Percentiles rank a stretch among this genome's conserved stretches.
Evolutionary conservation across 2,888 invertebrate genomes (phyloP).

Genomic region (Cephonodes hylas): DNA sequence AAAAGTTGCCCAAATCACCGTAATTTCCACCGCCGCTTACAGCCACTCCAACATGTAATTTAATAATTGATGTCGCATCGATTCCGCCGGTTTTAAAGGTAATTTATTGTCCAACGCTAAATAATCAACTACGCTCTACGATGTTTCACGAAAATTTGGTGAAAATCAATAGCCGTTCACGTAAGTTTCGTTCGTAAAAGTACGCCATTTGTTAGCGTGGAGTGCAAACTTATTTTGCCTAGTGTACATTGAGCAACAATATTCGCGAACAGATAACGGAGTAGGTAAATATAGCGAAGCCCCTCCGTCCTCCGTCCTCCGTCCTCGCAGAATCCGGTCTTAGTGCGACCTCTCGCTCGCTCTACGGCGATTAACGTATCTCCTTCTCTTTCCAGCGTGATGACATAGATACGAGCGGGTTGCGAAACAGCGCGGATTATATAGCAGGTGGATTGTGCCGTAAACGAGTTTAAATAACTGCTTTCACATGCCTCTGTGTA

Average conservation of each 20-base stretch:
- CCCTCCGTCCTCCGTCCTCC: constrained; percentile 74
- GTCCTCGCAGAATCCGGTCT: constrained; percentile 73
- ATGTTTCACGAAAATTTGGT: constrained; percentile 29
- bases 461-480: constrained; percentile 78
- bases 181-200: constrained; percentile 27
- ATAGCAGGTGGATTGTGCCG: constrained; percentile 79
- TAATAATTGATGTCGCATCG: constrained; percentile 56
- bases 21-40: constrained; percentile 62
- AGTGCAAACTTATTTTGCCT: constrained; percentile 65
- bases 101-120: constrained; percentile 34
- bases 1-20: constrained; percentile 30
- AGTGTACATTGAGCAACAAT: constrained; percentile 75
- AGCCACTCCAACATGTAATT: constrained; percentile 54
- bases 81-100: constrained; percentile 45
- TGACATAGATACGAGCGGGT: constrained; percentile 77
- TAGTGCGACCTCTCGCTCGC: constrained; percentile 47
- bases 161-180: constrained; percentile 28
- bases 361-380: constrained; percentile 28
- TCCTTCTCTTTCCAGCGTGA: constrained; percentile 51
- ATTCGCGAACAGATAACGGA: constrained; percentile 78
- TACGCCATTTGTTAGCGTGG: constrained; percentile 35
- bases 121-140: constrained; percentile 36
- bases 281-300: constrained; percentile 57
- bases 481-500: constrained; percentile 71
- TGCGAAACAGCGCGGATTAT: constrained; percentile 81